A percentile compares a stretch with the other conserved stretches of the same genome.
Evolutionary conservation across 2,888 invertebrate genomes (phyloP).

Genomic region (Plagodis pulveraria): DNA sequence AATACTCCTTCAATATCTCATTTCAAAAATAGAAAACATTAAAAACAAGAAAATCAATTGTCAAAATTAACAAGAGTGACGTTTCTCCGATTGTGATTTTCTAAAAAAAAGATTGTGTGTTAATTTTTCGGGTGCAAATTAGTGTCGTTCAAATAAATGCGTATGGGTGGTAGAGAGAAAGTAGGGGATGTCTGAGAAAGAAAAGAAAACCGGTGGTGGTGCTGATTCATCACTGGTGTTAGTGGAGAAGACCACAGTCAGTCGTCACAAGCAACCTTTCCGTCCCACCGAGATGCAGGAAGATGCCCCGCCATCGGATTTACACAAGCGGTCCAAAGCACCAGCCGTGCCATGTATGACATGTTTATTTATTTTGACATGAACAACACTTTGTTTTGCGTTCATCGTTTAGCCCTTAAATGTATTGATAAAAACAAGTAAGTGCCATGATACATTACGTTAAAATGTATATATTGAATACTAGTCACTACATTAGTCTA

Average conservation of each 20-base stretch:
- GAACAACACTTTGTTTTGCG: no score
- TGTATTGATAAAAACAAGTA: no score
- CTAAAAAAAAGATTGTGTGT: conserved; percentile 55
- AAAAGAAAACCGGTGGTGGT: conserved; percentile 53
- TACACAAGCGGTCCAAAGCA: conserved; percentile 61
- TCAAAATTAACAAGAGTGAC: conserved; percentile 77
- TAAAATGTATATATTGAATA: no score
- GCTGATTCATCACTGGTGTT: conserved; percentile 52
- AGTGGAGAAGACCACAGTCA: conserved; percentile 57
- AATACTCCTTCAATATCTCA: conserved; percentile 43
- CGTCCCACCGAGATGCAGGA: conserved; percentile 57
- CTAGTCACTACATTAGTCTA: no score
- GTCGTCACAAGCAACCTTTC: conserved; percentile 55
- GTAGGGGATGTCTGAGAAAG: conserved; percentile 71
- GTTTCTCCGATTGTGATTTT: conserved; percentile 62
- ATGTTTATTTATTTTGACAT: background rate
- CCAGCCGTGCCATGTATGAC: conserved; percentile 64
- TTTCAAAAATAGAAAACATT: conserved; percentile 69
- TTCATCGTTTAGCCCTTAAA: no score
- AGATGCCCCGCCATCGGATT: conserved; percentile 43
- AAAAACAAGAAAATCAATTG: conserved; percentile 63
- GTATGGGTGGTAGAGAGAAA: conserved; percentile 63
- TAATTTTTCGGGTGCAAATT: conserved; percentile 60
- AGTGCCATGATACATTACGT: no score
- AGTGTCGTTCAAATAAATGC: conserved; percentile 53